Conservation (phyloP, 2,113 vertebrate genomes). For the Drymodes brunneopygia region DNA sequence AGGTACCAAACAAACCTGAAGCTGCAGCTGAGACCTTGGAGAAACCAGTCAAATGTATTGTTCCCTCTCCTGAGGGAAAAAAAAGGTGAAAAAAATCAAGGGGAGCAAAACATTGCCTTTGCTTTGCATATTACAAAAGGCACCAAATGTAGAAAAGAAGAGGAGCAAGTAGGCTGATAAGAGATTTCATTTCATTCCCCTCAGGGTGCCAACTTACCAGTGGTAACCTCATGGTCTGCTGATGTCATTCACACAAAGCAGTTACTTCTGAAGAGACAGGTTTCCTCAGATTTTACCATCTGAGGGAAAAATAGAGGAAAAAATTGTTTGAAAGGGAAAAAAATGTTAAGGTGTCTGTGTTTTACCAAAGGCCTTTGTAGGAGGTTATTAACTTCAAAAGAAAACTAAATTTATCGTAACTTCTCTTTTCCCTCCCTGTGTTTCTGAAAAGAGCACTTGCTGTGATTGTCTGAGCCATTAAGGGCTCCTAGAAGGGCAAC, state of each 20-base stretch:
- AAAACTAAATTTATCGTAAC: slow-evolving; percentile 58
- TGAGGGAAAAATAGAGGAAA: slow-evolving; percentile 36
- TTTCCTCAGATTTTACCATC: slow-evolving; percentile 59
- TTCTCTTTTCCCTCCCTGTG: neutral
- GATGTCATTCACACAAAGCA: slow-evolving; percentile 52
- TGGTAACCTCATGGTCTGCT: slow-evolving; percentile 47
- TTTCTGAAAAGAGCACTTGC: slow-evolving; percentile 48
- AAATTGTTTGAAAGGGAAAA: slow-evolving; percentile 56
- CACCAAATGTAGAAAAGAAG: slow-evolving; percentile 28
- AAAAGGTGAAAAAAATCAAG: slow-evolving; percentile 9
- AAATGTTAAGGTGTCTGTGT: slow-evolving; percentile 59
- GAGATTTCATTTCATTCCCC: slow-evolving; percentile 52
- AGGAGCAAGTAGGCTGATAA: slow-evolving; percentile 18
- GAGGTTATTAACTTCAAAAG: slow-evolving; percentile 73
- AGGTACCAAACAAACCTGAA: neutral
- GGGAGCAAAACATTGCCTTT: slow-evolving; percentile 34
- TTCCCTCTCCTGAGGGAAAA: neutral
- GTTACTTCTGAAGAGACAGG: slow-evolving; percentile 63
- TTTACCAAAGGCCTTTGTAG: slow-evolving; percentile 62
- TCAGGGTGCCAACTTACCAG: slow-evolving; percentile 46
- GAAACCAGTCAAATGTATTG: neutral
- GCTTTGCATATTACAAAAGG: slow-evolving; percentile 45
- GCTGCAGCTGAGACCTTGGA: neutral
- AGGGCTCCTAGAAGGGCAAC: slow-evolving; percentile 4
- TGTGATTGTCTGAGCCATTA: slow-evolving; percentile 22